Conservation (phyloP, 2,797 vertebrate species). For the Atherinosoma microstoma region DNA sequence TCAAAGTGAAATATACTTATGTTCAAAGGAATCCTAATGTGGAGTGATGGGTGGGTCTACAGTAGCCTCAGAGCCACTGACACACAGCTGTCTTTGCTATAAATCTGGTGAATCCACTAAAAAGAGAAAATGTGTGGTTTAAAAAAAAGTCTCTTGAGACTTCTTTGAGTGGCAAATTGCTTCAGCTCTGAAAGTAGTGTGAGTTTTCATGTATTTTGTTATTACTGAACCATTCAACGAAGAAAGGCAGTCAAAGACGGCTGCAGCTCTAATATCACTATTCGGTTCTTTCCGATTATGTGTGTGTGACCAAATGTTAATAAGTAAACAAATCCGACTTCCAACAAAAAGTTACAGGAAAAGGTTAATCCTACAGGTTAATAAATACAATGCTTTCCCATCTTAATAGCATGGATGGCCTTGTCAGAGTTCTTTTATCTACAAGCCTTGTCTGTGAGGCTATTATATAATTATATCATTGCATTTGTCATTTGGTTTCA, state of each 20-base stretch:
- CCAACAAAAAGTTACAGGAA: constrained; percentile 57
- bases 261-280: constrained; percentile 45
- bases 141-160: constrained; percentile 63
- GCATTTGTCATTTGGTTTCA: constrained; percentile 81
- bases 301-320: constrained; percentile 66
- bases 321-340: constrained; percentile 72
- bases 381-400: constrained; percentile 77
- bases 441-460: constrained; percentile 70
- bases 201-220: constrained; percentile 43
- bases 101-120: constrained; percentile 85
- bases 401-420: constrained; percentile 66
- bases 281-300: constrained; percentile 48
- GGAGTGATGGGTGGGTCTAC: constrained; percentile 80
- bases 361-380: constrained; percentile 81
- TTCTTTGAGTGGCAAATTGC: constrained; percentile 78
- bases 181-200: constrained; percentile 64
- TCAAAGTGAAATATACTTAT: constrained; percentile 81
- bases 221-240: constrained; percentile 24
- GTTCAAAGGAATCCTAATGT: constrained; percentile 87
- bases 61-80: constrained; percentile 81
- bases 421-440: constrained; percentile 74
- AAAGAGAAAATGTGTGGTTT: not conserved
- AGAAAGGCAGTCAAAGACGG: constrained; percentile 36
- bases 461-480: constrained; percentile 82
- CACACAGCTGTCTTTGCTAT: constrained; percentile 87